phyloP scores from a whole-genome alignment of 2,888 invertebrate species.

The Lepidocyrtoides sp. region DNA sequence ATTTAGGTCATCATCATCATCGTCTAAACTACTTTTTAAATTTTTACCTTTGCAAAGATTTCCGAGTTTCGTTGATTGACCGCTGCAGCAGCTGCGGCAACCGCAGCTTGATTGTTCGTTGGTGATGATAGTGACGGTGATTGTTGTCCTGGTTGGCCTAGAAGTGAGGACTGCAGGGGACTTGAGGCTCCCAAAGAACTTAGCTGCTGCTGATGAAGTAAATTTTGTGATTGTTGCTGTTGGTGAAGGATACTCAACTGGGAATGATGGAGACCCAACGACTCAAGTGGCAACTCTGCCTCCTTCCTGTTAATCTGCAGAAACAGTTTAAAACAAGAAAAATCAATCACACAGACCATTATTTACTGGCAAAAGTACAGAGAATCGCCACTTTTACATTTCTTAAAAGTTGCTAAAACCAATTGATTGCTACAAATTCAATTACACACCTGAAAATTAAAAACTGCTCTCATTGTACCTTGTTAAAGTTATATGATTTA shows the following conservation, averaged over 20 bases:
- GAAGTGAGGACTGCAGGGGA: slow-evolving; percentile 50
- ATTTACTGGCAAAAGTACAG: too few relatives aligned
- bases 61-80: slow-evolving; percentile 72
- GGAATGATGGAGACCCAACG: slow-evolving; percentile 60
- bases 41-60: slow-evolving; percentile 70
- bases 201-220: slow-evolving; percentile 57
- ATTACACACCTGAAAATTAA: too few relatives aligned
- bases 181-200: slow-evolving; percentile 58
- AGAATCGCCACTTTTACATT: too few relatives aligned
- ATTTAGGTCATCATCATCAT: slow-evolving; percentile 47
- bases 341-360: neutral
- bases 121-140: slow-evolving; percentile 51
- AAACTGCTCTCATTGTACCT: too few relatives aligned
- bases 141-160: slow-evolving; percentile 67
- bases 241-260: slow-evolving; percentile 52
- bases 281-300: slow-evolving; percentile 36
- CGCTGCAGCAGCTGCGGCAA: slow-evolving; percentile 60
- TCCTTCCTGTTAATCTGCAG: slow-evolving; percentile 45
- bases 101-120: slow-evolving; percentile 54
- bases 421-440: too few relatives aligned
- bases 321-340: slow-evolving; percentile 2
- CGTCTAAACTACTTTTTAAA: neutral
- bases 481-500: too few relatives aligned
- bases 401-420: too few relatives aligned
- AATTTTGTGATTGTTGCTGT: slow-evolving; percentile 59